Evolutionary conservation across 2,797 vertebrate species (phyloP).

Genomic region (Synaphobranchus kaupii): DNA sequence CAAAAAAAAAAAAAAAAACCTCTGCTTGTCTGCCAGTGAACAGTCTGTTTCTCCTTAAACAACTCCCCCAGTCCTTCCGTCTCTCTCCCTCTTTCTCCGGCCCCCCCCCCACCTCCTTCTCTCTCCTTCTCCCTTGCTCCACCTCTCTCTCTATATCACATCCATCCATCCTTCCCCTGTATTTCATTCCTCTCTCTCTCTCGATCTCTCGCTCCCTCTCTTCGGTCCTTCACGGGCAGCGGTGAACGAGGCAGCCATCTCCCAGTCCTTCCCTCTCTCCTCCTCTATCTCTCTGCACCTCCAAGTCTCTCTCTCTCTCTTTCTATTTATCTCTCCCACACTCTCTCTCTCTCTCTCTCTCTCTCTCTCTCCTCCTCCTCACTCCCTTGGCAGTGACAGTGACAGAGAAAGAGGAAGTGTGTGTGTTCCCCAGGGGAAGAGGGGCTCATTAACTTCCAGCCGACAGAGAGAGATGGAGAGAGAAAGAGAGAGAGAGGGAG

Average conservation of each 20-base stretch:
- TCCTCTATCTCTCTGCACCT: constrained; percentile 41
- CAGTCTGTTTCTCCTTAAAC: constrained; percentile 51
- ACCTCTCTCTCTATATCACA: constrained; percentile 54
- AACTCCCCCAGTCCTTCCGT: constrained; percentile 26
- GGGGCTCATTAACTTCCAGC: constrained; percentile 63
- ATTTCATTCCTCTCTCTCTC: constrained; percentile 38
- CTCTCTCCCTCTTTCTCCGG: not conserved
- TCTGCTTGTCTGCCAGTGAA: constrained; percentile 34
- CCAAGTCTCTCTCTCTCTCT: constrained; percentile 56
- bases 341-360: constrained; percentile 58
- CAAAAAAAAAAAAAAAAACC: constrained; percentile 33
- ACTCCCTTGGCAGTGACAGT: constrained; percentile 33
- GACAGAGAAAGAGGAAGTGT: constrained; percentile 59
- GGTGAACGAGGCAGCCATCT: constrained; percentile 4
- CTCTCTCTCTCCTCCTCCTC: too few species aligned
- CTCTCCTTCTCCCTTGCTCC: constrained; percentile 51
- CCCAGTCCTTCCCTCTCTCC: constrained; percentile 47
- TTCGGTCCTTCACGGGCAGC: not conserved
- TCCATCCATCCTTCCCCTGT: constrained; percentile 50
- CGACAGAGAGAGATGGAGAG: constrained; percentile 51
- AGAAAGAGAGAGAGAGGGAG: constrained; percentile 32
- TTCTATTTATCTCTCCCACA: constrained; percentile 52
- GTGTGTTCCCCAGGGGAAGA: constrained; percentile 58
- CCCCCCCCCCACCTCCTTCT: not conserved
- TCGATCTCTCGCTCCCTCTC: constrained; percentile 29